These are phyloP conservation scores for Palythoa caribaeorum DNA, from an alignment of 92 coral and sea anemone species.

Conservation along the genomic window DNA sequence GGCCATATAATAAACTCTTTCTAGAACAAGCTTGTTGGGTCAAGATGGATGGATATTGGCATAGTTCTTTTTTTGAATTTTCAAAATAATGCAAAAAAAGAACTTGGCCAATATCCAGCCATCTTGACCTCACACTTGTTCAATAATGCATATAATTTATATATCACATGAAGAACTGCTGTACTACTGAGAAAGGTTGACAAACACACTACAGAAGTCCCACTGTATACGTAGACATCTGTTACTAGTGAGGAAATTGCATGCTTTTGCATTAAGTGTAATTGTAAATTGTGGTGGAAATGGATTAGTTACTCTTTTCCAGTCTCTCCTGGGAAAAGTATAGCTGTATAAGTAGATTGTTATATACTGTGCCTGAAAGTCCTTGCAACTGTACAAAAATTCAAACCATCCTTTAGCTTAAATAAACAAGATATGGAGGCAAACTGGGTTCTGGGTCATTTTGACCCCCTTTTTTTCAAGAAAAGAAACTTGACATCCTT, in stretches of 20 bases:
- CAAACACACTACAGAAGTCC: background rate
- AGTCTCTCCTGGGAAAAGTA: constrained; percentile 11
- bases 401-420: background rate
- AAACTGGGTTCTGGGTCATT: background rate
- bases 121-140: too few species aligned
- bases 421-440: background rate
- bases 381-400: background rate
- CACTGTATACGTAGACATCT: too few species aligned
- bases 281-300: background rate
- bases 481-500: background rate
- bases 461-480: background rate
- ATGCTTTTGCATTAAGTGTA: background rate
- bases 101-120: too few species aligned
- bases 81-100: background rate
- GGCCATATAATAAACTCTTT: too few species aligned
- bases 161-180: background rate
- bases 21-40: too few species aligned
- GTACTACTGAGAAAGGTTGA: background rate
- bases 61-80: too few species aligned
- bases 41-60: too few species aligned
- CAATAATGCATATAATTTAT: too few species aligned
- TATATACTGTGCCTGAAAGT: background rate
- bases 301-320: constrained; percentile 1
- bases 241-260: too few species aligned
- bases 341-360: constrained; percentile 5